These are phyloP conservation scores for Anguilla anguilla DNA, from an alignment of 2,797 vertebrate species.

Conservation along the genomic window DNA sequence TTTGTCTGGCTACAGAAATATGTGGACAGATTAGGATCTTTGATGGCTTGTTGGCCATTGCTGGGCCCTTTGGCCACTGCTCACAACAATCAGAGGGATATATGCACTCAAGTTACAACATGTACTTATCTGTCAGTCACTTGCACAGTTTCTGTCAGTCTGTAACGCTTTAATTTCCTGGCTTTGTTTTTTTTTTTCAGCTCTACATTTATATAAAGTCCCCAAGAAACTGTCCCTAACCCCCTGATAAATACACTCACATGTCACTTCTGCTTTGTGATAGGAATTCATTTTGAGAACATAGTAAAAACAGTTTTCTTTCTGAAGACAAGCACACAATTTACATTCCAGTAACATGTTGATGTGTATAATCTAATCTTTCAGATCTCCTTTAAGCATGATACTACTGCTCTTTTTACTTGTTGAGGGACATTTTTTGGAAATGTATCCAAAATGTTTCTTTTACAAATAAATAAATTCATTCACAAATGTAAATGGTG, in stretches of 20 bases:
- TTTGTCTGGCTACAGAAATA: constrained; percentile 45
- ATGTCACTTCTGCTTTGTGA: not conserved
- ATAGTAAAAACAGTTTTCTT: not conserved
- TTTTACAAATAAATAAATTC: not conserved
- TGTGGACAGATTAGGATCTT: constrained; percentile 81
- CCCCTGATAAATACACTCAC: not conserved
- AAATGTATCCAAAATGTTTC: not conserved
- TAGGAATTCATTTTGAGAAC: not conserved
- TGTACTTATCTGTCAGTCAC: constrained; percentile 3
- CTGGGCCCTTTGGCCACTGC: constrained; percentile 71
- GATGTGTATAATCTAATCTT: not conserved
- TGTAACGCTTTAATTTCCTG: not conserved
- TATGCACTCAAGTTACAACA: not conserved
- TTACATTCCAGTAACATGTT: not conserved
- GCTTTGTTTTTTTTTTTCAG: not conserved
- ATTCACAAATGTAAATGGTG: not conserved
- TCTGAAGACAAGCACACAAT: not conserved
- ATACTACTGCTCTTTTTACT: not conserved
- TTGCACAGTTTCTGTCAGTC: not conserved
- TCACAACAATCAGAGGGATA: not conserved
- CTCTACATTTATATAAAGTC: not conserved
- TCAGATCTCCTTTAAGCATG: not conserved
- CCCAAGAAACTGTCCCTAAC: not conserved
- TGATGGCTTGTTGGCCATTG: constrained; percentile 64
- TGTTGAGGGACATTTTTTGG: not conserved